phyloP scores from a whole-genome alignment of 2,888 invertebrate species.

The Parnassius orleans region DNA sequence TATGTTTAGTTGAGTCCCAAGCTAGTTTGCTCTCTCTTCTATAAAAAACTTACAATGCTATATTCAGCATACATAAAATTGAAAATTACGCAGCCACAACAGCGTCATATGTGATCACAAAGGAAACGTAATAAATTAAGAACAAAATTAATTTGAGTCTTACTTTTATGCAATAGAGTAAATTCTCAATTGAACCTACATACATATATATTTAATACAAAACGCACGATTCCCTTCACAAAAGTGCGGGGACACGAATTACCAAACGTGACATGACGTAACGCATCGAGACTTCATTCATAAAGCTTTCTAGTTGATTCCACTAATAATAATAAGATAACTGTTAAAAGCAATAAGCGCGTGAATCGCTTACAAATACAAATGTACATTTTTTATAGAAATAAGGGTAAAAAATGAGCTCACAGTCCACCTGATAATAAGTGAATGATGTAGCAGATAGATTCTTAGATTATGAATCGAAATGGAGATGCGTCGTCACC shows the following conservation, averaged over 20 bases:
- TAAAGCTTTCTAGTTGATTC: conserved; percentile 14
- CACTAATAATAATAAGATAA: conserved; percentile 24
- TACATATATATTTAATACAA: background rate
- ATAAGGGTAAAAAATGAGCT: no score
- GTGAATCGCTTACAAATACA: conserved; percentile 8
- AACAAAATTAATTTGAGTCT: background rate
- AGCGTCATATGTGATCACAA: background rate
- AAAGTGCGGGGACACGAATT: conserved; percentile 10
- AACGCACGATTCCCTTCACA: conserved; percentile 17
- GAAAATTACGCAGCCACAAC: no score
- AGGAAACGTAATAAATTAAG: background rate
- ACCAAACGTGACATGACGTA: conserved; percentile 23
- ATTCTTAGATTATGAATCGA: no score
- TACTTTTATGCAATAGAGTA: conserved; percentile 1
- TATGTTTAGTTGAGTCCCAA: no score
- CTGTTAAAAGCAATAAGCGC: conserved; percentile 15
- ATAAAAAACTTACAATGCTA: no score
- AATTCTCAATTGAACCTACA: background rate
- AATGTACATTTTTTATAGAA: no score
- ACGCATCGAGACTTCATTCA: conserved; percentile 21
- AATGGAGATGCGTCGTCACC: no score
- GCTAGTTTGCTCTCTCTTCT: no score
- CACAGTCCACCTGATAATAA: no score
- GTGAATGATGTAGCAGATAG: no score
- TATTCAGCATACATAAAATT: no score